These are phyloP conservation scores for Drosophila kanekoi DNA, from an alignment of 2,888 invertebrate species.

Conservation along the genomic window DNA sequence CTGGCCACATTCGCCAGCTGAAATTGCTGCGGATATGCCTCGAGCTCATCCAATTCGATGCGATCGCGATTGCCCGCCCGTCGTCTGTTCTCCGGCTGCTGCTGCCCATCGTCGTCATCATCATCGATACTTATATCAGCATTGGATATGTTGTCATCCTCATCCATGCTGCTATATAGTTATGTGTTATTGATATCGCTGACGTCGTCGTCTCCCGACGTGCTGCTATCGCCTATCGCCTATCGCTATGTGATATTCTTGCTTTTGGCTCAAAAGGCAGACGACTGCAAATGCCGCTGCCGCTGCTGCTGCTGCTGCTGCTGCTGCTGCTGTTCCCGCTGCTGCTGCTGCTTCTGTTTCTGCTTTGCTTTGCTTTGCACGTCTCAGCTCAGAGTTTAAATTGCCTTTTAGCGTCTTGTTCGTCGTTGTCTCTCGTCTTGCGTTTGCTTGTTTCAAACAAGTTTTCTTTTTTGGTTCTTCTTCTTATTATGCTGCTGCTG, in stretches of 20 bases:
- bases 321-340: constrained; percentile 16
- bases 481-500: constrained; percentile 50
- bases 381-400: constrained; percentile 50
- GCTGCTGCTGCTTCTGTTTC: constrained; percentile 41
- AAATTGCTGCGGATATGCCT: constrained; percentile 55
- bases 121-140: constrained; percentile 76
- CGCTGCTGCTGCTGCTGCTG: constrained; percentile 35
- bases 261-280: constrained; percentile 34
- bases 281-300: constrained; percentile 55
- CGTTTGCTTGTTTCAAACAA: constrained; percentile 72
- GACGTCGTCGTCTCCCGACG: constrained; percentile 68
- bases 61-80: constrained; percentile 17
- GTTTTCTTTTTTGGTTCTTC: constrained; percentile 72
- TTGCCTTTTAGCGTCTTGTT: constrained; percentile 64
- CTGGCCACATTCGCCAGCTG: constrained; percentile 42
- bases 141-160: constrained; percentile 81
- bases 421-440: constrained; percentile 41
- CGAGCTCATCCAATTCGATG: constrained; percentile 37
- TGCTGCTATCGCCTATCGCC: constrained; percentile 27
- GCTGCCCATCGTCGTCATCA: constrained; percentile 54
- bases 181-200: constrained; percentile 59
- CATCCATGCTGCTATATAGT: constrained; percentile 74
- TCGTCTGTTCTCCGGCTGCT: constrained; percentile 10
- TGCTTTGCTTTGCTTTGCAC: constrained; percentile 47
- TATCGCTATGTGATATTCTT: constrained; percentile 38